Base-by-base conservation (phyloP, 1,140 invertebrate species). In the Vanessa atalanta region DNA sequence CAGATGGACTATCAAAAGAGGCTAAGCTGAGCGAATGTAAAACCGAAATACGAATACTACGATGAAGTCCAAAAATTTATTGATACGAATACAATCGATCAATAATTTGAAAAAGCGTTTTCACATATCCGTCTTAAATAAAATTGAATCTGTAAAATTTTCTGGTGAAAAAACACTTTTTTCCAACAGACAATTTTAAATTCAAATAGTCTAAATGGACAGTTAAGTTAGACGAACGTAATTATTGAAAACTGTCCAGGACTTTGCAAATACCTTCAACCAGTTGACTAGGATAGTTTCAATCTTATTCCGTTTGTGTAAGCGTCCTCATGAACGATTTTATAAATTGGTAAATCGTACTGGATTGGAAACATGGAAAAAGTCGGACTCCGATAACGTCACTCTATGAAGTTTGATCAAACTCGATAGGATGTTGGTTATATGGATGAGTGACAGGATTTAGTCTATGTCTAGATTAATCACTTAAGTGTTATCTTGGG, bases 221-320 rank as follows among this genome's bases (percentile, higher is more conserved):
- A 65, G 70, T 72, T 37, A 64, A 73, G 61, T 68, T 67, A 73
- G 65, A 51, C n/a, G 47, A 50, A 61, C 31, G 13, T 50, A 67
- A 63, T 67, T 68, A 66, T 63, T 67, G 23, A 63, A 67, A 63
- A 50, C 26, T 53, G 31, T 37, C 31, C 20, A 31, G 20, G 13
- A 69, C n/a, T 47, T 47, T 37, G 7, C 57, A 37, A 61, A 14
- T 14, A 61, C 31, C 4, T 61, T 15, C 5, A 43, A 11, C 31
- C 37, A 5, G 57, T 37, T 16, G 15, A n/a, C 23, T 26, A n/a
- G 31, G 14, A 23, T 7, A 61, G 13, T 15, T 61, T 61, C 13
- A 37, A 61, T 14, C 15, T 61, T 61, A 61, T 61, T 37, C 15
- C 53, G 11, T 12, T 57, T 31, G 7, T 7, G 20, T 37, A 61